Percentiles rank a stretch among this genome's conserved stretches.
Conservation (phyloP, 2,113 vertebrate genomes). For the Platanista minor region DNA sequence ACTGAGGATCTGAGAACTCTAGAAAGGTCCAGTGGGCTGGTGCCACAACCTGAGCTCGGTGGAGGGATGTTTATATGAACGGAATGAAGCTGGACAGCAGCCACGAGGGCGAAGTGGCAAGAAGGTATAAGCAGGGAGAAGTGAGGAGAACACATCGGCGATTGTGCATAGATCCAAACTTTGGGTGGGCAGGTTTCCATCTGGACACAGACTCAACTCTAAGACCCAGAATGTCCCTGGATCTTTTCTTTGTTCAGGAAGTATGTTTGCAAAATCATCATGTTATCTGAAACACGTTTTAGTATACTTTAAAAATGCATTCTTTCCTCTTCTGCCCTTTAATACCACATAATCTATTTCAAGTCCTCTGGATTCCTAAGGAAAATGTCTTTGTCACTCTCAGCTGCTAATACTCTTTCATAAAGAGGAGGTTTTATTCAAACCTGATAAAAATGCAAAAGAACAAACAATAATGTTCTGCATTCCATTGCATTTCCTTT, state of each 20-base stretch:
- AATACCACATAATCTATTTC: background rate
- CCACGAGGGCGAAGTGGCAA: background rate
- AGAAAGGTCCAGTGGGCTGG: background rate
- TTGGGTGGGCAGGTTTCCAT: background rate
- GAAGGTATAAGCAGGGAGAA: background rate
- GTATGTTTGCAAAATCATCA: background rate
- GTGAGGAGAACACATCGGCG: background rate
- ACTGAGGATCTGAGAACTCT: background rate
- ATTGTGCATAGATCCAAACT: background rate
- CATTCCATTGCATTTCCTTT: background rate
- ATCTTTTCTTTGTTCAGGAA: background rate
- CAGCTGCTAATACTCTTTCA: constrained; percentile 10
- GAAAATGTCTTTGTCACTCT: constrained; percentile 32
- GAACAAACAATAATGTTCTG: background rate
- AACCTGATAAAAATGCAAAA: constrained; percentile 48
- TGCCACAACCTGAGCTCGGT: background rate
- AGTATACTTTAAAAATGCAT: background rate
- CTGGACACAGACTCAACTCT: background rate
- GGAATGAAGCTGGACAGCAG: background rate
- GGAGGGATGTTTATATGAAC: background rate
- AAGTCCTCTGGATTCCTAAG: background rate
- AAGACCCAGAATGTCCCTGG: background rate
- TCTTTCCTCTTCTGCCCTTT: constrained; percentile 6
- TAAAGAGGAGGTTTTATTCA: constrained; percentile 27
- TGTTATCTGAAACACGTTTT: background rate